Base-by-base conservation (phyloP, 2,113 vertebrate genomes). In the Cyanocitta stelleri region DNA sequence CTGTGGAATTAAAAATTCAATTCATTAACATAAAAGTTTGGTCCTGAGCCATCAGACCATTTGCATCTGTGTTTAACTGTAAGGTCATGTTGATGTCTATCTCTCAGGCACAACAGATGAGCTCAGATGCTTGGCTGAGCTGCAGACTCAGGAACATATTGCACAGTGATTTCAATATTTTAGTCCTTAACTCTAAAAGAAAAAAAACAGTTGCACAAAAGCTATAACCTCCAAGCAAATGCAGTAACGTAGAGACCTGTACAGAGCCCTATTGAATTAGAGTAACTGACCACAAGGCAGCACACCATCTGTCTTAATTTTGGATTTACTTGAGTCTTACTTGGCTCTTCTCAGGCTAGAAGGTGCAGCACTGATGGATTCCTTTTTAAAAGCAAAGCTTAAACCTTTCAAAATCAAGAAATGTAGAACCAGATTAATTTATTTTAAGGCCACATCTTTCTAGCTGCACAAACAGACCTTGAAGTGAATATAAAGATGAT, bases 301-400 rank as follows among this genome's bases (percentile, higher is more conserved):
- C 91, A 95, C 91, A 95, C 75, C 85, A 93, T 94, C 85, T 94
- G 83, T 97, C 95, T 93, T 94, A 76, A 93, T 96, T 88, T 78
- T 74, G 95, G 75, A 75, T 92, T 77, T 90, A 86, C 85, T 86
- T 88, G 79, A 93, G 85, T 67, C 92, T 93, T 85, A 94, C 30
- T 94, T 95, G 96, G 93, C 92, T 96, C 90, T 95, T 96, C 95
- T 44, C 61, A 44, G 62, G 76, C 79, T 85, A 85, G 68, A 92
- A 94, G 88, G 83, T 92, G 93, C 79, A 87, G 58, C 54, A 64
- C 69, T 92, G 95, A 92, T 95, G 87, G 89, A 92, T 94, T 95
- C 54, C 46, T 82, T 94, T 95, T 91, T 52, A 81, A 91, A 94
- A 95, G 87, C 46, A 92, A 90, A 96, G 52, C 61, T 79, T 92